These are phyloP conservation scores for Stictonetta naevosa DNA, from an alignment of 2,113 vertebrate species.

Conservation along the genomic window DNA sequence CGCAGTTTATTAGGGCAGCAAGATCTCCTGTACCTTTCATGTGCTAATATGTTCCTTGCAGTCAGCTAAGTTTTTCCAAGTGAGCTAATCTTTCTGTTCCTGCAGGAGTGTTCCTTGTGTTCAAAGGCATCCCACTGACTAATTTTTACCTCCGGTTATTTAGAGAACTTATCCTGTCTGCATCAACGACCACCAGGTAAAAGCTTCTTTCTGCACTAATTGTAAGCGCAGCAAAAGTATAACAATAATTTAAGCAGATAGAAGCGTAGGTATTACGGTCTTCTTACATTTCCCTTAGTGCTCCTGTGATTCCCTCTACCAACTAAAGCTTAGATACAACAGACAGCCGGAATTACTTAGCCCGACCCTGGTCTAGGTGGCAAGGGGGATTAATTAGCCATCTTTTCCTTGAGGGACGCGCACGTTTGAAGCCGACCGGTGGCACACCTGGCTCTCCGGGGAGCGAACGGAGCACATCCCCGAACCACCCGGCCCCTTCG, in stretches of 20 bases:
- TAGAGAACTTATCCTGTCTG: background rate
- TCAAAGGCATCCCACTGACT: constrained; percentile 3
- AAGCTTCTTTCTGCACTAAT: background rate
- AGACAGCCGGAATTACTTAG: background rate
- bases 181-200: background rate
- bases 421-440: background rate
- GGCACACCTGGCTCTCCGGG: background rate
- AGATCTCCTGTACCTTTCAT: constrained; percentile 12
- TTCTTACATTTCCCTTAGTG: background rate
- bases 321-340: background rate
- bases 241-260: background rate
- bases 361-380: background rate
- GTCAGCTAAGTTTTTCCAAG: constrained; percentile 22
- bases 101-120: background rate
- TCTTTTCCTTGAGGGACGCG: background rate
- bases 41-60: constrained; percentile 23
- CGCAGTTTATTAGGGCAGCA: background rate
- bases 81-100: constrained; percentile 26
- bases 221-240: background rate
- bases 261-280: background rate
- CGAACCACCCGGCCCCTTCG: too few species aligned
- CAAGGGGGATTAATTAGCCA: background rate
- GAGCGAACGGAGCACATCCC: too few species aligned
- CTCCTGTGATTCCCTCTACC: background rate
- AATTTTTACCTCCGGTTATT: constrained; percentile 2